These are phyloP conservation scores for Mimachlamys varia DNA, from an alignment of 2,888 invertebrate genomes.

Conservation along the genomic window DNA sequence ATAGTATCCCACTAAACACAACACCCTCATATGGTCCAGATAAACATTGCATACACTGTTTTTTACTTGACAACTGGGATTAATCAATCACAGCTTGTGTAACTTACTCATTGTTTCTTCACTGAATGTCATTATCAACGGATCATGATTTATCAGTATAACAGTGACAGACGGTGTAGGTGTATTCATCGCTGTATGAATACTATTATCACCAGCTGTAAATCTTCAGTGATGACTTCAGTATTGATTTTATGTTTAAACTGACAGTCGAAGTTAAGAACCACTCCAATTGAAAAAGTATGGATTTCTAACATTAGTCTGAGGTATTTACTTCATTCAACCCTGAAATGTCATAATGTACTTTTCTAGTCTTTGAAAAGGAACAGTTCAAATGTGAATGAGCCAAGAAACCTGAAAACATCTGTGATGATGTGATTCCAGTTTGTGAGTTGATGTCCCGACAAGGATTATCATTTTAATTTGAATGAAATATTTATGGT, in stretches of 20 bases:
- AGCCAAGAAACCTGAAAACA: no score
- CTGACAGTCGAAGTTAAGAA: background rate
- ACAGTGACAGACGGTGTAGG: background rate
- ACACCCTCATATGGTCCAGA: background rate
- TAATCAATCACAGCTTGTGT: background rate
- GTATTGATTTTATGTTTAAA: background rate
- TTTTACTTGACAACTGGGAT: background rate
- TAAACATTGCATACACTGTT: background rate
- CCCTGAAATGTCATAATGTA: no score
- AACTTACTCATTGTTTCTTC: no score
- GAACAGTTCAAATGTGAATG: no score
- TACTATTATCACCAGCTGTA: background rate
- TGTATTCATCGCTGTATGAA: background rate
- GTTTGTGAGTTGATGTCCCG: background rate
- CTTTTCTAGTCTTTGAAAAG: no score
- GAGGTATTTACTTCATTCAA: no score
- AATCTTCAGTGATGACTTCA: background rate
- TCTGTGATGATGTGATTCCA: background rate
- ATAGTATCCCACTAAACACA: no score
- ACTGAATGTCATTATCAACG: background rate
- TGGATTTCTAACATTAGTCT: no score
- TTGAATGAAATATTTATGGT: background rate
- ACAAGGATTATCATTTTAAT: background rate
- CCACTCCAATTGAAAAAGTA: background rate
- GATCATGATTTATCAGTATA: background rate